These are phyloP conservation scores for Leptocoma aspasia DNA, from an alignment of 2,113 vertebrate genomes.

Conservation along the genomic window DNA sequence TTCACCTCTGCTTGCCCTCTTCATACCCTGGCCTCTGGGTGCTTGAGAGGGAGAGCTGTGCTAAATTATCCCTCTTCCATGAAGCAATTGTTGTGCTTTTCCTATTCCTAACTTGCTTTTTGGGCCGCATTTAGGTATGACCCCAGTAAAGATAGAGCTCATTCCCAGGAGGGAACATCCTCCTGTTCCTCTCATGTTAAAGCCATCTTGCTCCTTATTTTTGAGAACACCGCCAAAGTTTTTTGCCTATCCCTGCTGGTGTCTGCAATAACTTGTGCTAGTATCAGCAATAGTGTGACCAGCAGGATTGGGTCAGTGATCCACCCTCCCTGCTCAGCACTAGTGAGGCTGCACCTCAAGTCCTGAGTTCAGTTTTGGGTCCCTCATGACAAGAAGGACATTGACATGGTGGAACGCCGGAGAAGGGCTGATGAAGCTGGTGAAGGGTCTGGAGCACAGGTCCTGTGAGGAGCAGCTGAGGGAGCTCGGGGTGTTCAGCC, in stretches of 20 bases:
- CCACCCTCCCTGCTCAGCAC: background rate
- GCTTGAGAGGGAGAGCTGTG: background rate
- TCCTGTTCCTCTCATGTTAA: background rate
- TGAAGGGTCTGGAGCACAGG: background rate
- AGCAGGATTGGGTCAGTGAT: background rate
- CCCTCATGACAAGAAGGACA: background rate
- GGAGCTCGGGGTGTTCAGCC: background rate
- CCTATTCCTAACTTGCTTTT: background rate
- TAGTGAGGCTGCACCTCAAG: background rate
- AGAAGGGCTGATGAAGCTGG: background rate
- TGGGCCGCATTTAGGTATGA: background rate
- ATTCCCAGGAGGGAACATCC: background rate
- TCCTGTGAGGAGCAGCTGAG: background rate
- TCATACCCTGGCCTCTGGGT: background rate
- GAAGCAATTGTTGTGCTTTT: background rate
- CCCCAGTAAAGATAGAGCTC: background rate
- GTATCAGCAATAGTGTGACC: background rate
- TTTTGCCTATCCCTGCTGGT: background rate
- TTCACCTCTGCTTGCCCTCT: background rate
- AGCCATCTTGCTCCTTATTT: background rate
- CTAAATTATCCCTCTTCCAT: background rate
- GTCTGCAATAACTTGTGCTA: background rate
- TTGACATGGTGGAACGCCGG: fast-evolving
- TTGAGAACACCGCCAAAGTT: background rate
- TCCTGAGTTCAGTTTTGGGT: background rate